Conservation (phyloP, 2,113 vertebrate species). For the Salvelinus sp. region DNA sequence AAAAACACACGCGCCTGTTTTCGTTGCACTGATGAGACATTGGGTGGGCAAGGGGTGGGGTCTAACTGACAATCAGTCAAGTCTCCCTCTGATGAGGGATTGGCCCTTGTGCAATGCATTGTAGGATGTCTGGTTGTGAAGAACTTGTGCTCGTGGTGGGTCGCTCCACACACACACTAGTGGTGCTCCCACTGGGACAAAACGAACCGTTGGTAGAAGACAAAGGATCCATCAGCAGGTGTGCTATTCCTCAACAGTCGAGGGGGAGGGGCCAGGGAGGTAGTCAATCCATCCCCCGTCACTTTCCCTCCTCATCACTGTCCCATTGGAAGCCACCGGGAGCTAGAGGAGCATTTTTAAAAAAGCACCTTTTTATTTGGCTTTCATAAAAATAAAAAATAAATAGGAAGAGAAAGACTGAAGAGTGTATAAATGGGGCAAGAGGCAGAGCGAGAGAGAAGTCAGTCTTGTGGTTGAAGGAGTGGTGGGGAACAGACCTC, state of each 20-base stretch:
- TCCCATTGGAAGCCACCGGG: constrained; percentile 39
- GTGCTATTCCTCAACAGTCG: constrained; percentile 20
- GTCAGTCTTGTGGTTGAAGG: constrained; percentile 39
- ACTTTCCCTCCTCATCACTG: constrained; percentile 23
- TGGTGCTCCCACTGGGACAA: not conserved
- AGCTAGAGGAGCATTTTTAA: constrained; percentile 46
- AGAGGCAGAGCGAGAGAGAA: constrained; percentile 52
- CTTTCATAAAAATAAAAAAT: constrained; percentile 52
- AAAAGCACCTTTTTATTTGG: constrained; percentile 75
- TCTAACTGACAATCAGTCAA: constrained; percentile 13
- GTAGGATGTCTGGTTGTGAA: constrained; percentile 39
- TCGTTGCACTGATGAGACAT: not conserved
- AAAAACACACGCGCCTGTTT: not conserved
- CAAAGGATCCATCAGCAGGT: not conserved
- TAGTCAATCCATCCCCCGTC: constrained; percentile 1
- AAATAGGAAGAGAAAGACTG: constrained; percentile 27
- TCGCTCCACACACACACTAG: not conserved
- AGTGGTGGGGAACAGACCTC: constrained; percentile 35
- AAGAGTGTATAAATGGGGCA: constrained; percentile 49
- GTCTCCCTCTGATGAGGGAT: constrained; percentile 31
- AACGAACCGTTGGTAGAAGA: constrained; percentile 6
- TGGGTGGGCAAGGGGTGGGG: not conserved
- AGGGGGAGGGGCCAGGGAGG: not conserved
- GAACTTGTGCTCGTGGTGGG: constrained; percentile 49
- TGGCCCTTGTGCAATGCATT: constrained; percentile 46